Evolutionary conservation across 1,140 invertebrate species (phyloP), one percentile per base, ranked within the genome.

Genomic region (Drosophila ficusphila): DNA sequence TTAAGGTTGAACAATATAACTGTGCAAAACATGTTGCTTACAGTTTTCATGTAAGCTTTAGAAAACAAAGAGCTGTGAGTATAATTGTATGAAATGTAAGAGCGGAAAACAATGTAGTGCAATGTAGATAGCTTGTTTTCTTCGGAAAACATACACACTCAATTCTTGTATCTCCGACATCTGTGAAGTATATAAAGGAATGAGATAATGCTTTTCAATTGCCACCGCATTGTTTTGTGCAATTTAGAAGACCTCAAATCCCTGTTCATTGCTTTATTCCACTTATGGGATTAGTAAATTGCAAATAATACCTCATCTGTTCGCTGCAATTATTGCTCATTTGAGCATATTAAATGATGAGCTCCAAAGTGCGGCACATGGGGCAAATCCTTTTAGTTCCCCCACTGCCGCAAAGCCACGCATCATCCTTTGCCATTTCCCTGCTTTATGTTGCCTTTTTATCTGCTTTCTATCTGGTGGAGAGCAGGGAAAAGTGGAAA

Each of bases 331-430:
- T 27, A 29, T 33, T 65, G 62, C 46, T 67, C 64, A 67, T 67
- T 67, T 67, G 46, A 67, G 64, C 64, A 67, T 67, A 67, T 67
- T 67, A 42, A 67, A 67, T 67, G 60, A 67, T 52, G 61, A 27
- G 25, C 58, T 58, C 38, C 16, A 39, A 42, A 12, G 19, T 42
- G 62, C 27, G 25, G 60, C 16, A 27, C 61, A 41, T 21, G 60
- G 62, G 46, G 36, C 9, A 52, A 67, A 67, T 67, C 64, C 64
- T 67, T 67, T 67, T 67, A 67, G 64, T 67, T 49, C 46, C 47
- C 64, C 41, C 36, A 65, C 64, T 67, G n/a, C 25, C 12, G 4
- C 44, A 42, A 65, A 42, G 61, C 60, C 60, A 67, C 60, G 64
- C 64, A 67, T 67, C 67, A 67, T 67, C 64, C 64, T 67, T 52